A percentile compares a stretch with the other conserved stretches of the same genome.
These are phyloP conservation scores for Andrena chrysosceles DNA, from an alignment of 2,888 invertebrate genomes.

Conservation along the genomic window DNA sequence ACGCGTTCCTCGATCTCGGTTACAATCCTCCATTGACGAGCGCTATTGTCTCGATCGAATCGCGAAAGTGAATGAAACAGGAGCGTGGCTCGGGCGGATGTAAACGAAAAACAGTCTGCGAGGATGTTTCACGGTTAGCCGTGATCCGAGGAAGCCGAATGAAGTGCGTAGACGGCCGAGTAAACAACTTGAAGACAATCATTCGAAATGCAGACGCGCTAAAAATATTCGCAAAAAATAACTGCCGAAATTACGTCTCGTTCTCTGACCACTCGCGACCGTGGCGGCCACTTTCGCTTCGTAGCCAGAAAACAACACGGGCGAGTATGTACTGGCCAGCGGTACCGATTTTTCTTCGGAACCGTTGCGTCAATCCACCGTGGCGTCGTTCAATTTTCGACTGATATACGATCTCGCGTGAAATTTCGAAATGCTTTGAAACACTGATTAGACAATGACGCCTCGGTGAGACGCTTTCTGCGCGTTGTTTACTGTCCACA, in stretches of 20 bases:
- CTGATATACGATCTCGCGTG: background rate
- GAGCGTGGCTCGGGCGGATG: background rate
- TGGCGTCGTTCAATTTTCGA: background rate
- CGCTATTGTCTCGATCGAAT: no score
- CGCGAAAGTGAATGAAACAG: no score
- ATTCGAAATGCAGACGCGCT: conserved; percentile 26
- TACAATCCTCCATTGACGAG: no score
- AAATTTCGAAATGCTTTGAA: conserved; percentile 4
- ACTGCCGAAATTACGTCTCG: conserved; percentile 46
- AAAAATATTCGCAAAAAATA: conserved; percentile 49
- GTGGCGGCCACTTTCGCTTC: conserved; percentile 29
- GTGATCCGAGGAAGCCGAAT: background rate
- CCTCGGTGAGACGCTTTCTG: no score
- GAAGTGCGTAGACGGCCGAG: conserved; percentile 30
- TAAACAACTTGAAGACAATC: conserved; percentile 34
- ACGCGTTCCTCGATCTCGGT: no score
- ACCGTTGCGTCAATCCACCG: conserved; percentile 35
- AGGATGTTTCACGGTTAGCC: background rate
- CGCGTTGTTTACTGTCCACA: no score
- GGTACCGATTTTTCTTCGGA: conserved; percentile 25
- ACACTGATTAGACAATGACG: background rate
- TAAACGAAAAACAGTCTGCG: background rate
- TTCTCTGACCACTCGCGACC: conserved; percentile 19
- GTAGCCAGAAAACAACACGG: conserved; percentile 25
- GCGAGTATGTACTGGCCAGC: conserved; percentile 30